A percentile compares a stretch with the other conserved stretches of the same genome.
Evolutionary conservation across 2,113 vertebrate genomes (phyloP).

Genomic region (Periophthalmodon schlosseri): DNA sequence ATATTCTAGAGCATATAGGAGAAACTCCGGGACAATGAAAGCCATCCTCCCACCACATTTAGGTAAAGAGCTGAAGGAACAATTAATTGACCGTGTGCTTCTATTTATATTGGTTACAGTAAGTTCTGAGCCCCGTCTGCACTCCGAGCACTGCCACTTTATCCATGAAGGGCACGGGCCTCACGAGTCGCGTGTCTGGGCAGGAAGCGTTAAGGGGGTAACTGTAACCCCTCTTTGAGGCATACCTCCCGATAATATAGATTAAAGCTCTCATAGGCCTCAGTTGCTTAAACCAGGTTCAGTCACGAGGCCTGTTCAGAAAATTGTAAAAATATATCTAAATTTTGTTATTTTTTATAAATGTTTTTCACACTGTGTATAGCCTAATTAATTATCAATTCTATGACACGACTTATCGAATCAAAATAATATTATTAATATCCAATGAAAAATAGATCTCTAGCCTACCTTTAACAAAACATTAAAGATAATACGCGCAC

Average conservation of each 20-base stretch:
- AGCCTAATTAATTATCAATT: no score
- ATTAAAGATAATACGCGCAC: background rate
- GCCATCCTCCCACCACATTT: conserved; percentile 31
- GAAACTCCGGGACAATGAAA: conserved; percentile 23
- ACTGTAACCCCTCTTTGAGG: background rate
- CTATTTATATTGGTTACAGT: conserved; percentile 67
- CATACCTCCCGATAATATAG: background rate
- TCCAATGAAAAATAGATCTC: no score
- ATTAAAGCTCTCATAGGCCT: conserved; percentile 40
- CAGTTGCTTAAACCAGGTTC: conserved; percentile 18
- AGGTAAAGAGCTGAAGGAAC: conserved; percentile 62
- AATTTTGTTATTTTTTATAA: no score
- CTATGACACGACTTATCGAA: no score
- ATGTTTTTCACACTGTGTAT: no score
- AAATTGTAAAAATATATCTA: background rate
- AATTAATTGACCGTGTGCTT: conserved; percentile 56
- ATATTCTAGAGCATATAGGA: conserved; percentile 49
- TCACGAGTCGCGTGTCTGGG: conserved; percentile 40
- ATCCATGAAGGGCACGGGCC: conserved; percentile 42
- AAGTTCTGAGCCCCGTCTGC: conserved; percentile 28
- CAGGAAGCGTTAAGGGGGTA: conserved; percentile 1
- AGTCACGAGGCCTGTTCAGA: background rate
- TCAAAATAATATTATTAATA: no score
- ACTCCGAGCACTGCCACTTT: conserved; percentile 21
- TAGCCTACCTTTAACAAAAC: background rate